phyloP scores from a whole-genome alignment of 2,888 invertebrate species.

The Pseudococcus jackbeardsleyi region DNA sequence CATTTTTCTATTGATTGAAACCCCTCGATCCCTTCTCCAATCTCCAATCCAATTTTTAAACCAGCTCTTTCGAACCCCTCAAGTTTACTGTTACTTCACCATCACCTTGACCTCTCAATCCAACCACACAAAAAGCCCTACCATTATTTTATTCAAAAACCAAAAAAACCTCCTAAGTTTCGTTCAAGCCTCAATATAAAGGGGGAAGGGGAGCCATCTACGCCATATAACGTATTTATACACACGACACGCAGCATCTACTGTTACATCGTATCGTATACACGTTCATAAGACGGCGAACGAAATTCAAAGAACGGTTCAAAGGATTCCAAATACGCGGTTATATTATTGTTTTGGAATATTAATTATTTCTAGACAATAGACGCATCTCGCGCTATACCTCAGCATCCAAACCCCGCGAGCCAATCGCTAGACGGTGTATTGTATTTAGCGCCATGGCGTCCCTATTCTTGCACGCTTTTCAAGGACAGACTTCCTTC shows the following conservation, averaged over 20 bases:
- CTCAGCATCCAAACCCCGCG: slow-evolving; percentile 58
- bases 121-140: too few relatives aligned
- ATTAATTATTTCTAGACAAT: slow-evolving; percentile 53
- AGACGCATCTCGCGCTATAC: slow-evolving; percentile 45
- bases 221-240: not conserved
- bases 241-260: not conserved
- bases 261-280: not conserved
- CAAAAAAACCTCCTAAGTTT: too few relatives aligned
- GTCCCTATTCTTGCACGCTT: slow-evolving; percentile 61
- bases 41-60: too few relatives aligned
- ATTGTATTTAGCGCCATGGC: slow-evolving; percentile 63
- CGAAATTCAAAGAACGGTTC: slow-evolving; percentile 49
- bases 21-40: too few relatives aligned
- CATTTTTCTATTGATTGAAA: too few relatives aligned
- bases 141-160: too few relatives aligned
- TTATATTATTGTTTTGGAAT: slow-evolving; percentile 33
- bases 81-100: too few relatives aligned
- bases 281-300: slow-evolving; percentile 16
- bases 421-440: slow-evolving; percentile 59
- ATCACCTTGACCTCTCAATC: too few relatives aligned
- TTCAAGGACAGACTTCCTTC: slow-evolving; percentile 62
- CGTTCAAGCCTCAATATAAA: too few relatives aligned
- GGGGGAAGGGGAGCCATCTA: too few relatives aligned
- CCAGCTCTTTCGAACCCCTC: too few relatives aligned
- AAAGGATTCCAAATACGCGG: slow-evolving; percentile 47